Evolutionary conservation across 2,888 invertebrate genomes (phyloP), one percentile per base, ranked within the genome.

Genomic region (Alviniconcha strummeri): DNA sequence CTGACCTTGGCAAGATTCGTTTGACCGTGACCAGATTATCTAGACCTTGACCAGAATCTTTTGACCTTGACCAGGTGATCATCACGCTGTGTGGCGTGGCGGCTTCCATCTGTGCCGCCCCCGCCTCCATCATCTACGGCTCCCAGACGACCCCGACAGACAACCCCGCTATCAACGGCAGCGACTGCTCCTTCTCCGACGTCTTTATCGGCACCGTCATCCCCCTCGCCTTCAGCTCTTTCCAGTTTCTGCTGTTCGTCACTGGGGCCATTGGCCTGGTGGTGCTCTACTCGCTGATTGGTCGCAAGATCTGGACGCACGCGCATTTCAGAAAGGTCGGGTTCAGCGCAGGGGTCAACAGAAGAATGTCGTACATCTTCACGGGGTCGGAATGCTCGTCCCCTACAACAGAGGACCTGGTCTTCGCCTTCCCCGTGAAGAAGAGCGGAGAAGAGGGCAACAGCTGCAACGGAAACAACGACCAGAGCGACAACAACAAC

Each of bases 161-260:
- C 13, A n/a, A 67, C 71, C 72, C 82, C 6, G 52, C 8, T 36
- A 80, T 87, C 55, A 85, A 86, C 52, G 87, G 87, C 64, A 64
- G 83, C 7, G 87, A 87, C 79, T 87, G 87, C 57, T 87, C 87
- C 55, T 84, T 84, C 4, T 67, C 81, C 17, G 87, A 87, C 82
- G 57, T 55, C 55, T 81, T 83, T 74, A 17, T 75, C 5, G 83
- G 80, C 79, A 85, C 87, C 6, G 11, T 74, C 7, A 80, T 84
- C 72, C 87, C 87, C 17, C 69, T 87, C 13, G 75, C 72, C 60
- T 85, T 85, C 85, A 85, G 85, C 75, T 54, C 83, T 55, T 78
- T 87, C 67, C 87, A 87, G 83, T 84, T 85, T 80, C 54, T 84
- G 5, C 75, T 85, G 17, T 87, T 87, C 78, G 54, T 84, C 2